A percentile compares a stretch with the other conserved stretches of the same genome.
Conservation (phyloP, 1,140 invertebrate genomes). For the Pachyrhynchus sulphureomaculatus region DNA sequence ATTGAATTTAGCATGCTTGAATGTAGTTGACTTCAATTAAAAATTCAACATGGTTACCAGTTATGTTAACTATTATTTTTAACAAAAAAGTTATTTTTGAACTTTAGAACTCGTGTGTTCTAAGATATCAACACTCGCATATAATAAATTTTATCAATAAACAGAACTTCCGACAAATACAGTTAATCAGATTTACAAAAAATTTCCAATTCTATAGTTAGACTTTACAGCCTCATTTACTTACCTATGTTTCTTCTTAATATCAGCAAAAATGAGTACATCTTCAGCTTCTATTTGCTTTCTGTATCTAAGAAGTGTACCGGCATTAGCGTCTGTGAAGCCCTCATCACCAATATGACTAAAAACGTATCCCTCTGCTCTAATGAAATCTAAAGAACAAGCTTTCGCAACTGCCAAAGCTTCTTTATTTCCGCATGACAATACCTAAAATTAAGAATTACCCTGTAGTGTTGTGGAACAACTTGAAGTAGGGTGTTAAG, state of each 20-base stretch:
- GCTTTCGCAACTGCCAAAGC: conserved; percentile 77
- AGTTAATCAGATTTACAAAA: too few relatives aligned
- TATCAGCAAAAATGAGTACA: conserved; percentile 73
- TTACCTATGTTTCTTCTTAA: conserved; percentile 86
- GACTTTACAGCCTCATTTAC: not conserved
- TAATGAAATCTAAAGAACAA: conserved; percentile 72
- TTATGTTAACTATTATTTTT: too few relatives aligned
- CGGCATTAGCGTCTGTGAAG: conserved; percentile 75
- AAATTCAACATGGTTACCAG: too few relatives aligned
- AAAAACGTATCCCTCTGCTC: conserved; percentile 81
- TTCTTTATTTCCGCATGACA: conserved; percentile 76
- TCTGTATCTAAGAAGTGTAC: conserved; percentile 70
- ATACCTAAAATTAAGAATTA: conserved; percentile 55
- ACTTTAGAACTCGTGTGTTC: too few relatives aligned
- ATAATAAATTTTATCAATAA: too few relatives aligned
- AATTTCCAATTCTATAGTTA: too few relatives aligned
- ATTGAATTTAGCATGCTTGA: too few relatives aligned
- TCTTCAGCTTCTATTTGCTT: conserved; percentile 68
- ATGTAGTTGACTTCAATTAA: too few relatives aligned
- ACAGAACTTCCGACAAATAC: too few relatives aligned
- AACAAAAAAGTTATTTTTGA: too few relatives aligned
- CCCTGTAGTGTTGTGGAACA: not conserved
- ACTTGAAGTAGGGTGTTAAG: not conserved
- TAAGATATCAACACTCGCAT: too few relatives aligned
- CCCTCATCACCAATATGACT: conserved; percentile 84